A percentile compares a stretch with the other conserved stretches of the same genome.
Conservation (phyloP, 2,797 vertebrate genomes). For the Enteromius argenteus region DNA sequence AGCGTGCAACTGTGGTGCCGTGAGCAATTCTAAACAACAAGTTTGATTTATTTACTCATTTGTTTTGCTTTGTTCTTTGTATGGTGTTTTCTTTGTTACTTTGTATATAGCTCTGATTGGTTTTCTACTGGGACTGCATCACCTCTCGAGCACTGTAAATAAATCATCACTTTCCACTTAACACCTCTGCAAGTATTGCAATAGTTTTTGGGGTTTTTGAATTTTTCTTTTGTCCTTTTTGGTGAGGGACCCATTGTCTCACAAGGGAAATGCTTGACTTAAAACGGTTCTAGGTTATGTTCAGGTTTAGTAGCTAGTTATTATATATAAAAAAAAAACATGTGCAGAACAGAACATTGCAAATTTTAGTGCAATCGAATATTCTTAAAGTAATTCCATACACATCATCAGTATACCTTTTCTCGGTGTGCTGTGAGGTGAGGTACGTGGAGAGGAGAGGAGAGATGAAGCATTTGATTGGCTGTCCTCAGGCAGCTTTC, state of each 20-base stretch:
- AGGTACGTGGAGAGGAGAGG: conserved; percentile 84
- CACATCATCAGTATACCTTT: conserved; percentile 77
- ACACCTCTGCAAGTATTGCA: neutral
- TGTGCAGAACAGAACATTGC: neutral
- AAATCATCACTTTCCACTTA: neutral
- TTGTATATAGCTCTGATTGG: neutral
- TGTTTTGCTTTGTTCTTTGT: too few relatives aligned
- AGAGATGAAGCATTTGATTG: conserved; percentile 82
- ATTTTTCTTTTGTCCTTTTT: neutral
- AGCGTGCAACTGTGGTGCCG: neutral
- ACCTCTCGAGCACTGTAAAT: neutral
- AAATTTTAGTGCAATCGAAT: neutral
- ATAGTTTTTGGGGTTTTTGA: neutral
- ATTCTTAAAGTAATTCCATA: neutral
- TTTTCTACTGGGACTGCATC: neutral
- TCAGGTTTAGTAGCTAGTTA: neutral
- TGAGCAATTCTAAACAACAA: too few relatives aligned
- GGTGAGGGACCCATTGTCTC: too few relatives aligned
- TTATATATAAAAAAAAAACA: neutral
- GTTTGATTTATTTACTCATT: neutral
- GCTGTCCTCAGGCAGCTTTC: conserved; percentile 80
- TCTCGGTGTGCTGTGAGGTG: conserved; percentile 83
- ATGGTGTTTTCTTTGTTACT: neutral
- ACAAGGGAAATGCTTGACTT: neutral
- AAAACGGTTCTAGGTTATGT: neutral